phyloP scores from a whole-genome alignment of 2,888 invertebrate species.

The Netelia melanura region DNA sequence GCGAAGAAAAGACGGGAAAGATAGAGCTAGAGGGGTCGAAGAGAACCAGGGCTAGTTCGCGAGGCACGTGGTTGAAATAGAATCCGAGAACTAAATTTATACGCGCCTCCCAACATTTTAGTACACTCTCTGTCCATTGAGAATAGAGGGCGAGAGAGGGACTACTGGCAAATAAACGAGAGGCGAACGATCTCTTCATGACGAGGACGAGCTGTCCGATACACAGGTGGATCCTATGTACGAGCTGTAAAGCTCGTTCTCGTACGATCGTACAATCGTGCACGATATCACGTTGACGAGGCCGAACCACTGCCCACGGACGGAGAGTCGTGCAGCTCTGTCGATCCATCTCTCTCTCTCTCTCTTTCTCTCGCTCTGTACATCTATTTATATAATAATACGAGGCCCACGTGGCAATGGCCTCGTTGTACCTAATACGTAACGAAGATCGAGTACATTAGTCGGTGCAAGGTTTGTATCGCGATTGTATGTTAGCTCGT shows the following conservation, averaged over 20 bases:
- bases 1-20: background rate
- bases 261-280: conserved; percentile 1
- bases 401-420: conserved; percentile 67
- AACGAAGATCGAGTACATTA: conserved; percentile 58
- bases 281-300: conserved; percentile 40
- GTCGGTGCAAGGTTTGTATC: conserved; percentile 61
- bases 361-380: background rate
- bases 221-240: background rate
- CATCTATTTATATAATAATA: conserved; percentile 56
- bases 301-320: background rate
- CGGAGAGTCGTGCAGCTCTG: background rate
- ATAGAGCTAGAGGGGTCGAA: conserved; percentile 2
- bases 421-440: conserved; percentile 67
- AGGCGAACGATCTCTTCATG: background rate
- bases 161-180: background rate
- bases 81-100: conserved; percentile 47
- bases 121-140: conserved; percentile 27
- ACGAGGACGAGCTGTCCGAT: conserved; percentile 10
- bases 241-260: background rate
- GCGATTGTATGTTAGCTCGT: conserved; percentile 24
- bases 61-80: conserved; percentile 53
- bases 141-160: background rate
- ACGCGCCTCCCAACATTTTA: conserved; percentile 54
- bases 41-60: background rate
- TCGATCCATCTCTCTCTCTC: background rate